Evolutionary conservation across 2,888 invertebrate genomes (phyloP).

Genomic region (Polymixis lichenea): DNA sequence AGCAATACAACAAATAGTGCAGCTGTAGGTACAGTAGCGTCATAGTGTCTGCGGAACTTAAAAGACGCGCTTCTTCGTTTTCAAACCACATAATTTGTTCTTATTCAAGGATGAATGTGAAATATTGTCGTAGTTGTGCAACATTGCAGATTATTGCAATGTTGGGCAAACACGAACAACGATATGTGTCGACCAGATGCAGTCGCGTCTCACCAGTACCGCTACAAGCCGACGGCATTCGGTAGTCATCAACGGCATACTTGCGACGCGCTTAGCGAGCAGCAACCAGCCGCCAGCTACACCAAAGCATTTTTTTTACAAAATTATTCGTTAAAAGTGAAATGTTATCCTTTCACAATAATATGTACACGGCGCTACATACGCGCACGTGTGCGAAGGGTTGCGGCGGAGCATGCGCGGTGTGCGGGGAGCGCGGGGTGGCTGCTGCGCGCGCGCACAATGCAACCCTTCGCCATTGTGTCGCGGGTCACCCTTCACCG

Average conservation of each 20-base stretch:
- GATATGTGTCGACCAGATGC: too few species aligned
- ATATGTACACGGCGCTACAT: slow-evolving; percentile 65
- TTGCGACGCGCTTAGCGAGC: not conserved
- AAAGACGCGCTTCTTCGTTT: not conserved
- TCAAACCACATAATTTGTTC: not conserved
- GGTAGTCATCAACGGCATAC: not conserved
- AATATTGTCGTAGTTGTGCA: not conserved
- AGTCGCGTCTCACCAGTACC: not conserved
- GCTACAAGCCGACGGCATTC: not conserved
- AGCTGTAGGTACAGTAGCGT: not conserved
- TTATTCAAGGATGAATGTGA: not conserved
- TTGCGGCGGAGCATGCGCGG: slow-evolving; percentile 45
- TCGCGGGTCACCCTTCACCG: slow-evolving; percentile 74
- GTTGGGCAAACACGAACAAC: too few species aligned
- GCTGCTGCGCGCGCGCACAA: slow-evolving; percentile 75
- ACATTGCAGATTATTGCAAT: not conserved
- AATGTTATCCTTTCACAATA: slow-evolving; percentile 69
- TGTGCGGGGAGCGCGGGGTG: slow-evolving; percentile 48
- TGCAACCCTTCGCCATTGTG: slow-evolving; percentile 75
- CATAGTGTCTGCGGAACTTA: too few species aligned
- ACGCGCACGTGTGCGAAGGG: slow-evolving; percentile 72
- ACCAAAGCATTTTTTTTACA: slow-evolving; percentile 48
- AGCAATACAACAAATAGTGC: not conserved
- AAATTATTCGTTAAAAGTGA: slow-evolving; percentile 70
- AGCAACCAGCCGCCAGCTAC: not conserved